Percentiles rank a stretch among this genome's conserved stretches.
phyloP scores from a whole-genome alignment of 2,113 vertebrate species.

The Corythoichthys haematopterus region DNA sequence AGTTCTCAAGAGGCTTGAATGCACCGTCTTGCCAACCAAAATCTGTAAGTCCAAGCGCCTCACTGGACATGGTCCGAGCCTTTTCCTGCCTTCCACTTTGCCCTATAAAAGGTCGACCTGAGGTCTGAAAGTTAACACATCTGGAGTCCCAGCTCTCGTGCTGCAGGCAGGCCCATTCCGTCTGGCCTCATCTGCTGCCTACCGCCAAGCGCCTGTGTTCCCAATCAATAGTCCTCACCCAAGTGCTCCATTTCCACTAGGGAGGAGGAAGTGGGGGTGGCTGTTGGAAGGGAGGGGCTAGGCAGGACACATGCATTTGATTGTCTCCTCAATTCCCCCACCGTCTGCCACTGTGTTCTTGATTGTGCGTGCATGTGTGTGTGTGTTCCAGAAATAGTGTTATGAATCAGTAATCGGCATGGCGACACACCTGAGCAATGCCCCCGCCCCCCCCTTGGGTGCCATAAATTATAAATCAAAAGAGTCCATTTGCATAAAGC shows the following conservation, averaged over 20 bases:
- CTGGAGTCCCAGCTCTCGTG: constrained; percentile 42
- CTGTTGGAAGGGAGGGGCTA: constrained; percentile 37
- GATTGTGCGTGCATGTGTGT: constrained; percentile 33
- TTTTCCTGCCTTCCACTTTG: constrained; percentile 14
- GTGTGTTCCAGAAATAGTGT: constrained; percentile 56
- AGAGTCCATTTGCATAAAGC: constrained; percentile 74
- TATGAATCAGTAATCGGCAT: constrained; percentile 78
- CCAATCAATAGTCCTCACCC: constrained; percentile 75
- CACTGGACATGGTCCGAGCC: constrained; percentile 12
- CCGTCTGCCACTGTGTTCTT: constrained; percentile 58
- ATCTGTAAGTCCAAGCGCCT: neutral
- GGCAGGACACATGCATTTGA: constrained; percentile 72
- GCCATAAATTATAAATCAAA: constrained; percentile 83
- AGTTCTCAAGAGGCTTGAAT: neutral
- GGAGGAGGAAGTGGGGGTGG: constrained; percentile 52
- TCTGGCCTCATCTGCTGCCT: constrained; percentile 70
- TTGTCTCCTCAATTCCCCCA: constrained; percentile 74
- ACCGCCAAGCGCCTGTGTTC: constrained; percentile 63
- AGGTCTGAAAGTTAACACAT: constrained; percentile 53
- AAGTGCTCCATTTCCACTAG: constrained; percentile 73
- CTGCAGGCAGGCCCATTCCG: constrained; percentile 45
- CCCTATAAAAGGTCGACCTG: constrained; percentile 22
- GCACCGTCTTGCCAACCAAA: neutral
- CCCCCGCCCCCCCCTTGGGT: constrained; percentile 72
- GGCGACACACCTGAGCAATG: constrained; percentile 79